Evolutionary conservation across 2,888 invertebrate genomes (phyloP).

Genomic region (Agonopterix heracliana): DNA sequence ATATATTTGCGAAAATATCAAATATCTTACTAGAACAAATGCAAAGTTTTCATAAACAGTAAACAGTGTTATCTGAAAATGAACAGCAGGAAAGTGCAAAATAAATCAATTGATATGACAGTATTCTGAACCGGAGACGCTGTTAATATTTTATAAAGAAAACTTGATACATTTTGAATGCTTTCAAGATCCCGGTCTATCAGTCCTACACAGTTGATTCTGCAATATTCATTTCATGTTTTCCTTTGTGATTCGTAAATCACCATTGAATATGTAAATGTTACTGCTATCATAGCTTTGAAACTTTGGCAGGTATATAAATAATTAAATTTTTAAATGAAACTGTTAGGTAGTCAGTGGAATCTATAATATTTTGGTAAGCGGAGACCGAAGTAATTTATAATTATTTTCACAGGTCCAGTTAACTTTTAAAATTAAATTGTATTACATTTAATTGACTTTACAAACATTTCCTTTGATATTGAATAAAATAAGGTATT

Average conservation of each 20-base stretch:
- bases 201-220: neutral
- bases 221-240: neutral
- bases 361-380: neutral
- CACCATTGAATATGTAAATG: constrained; percentile 2
- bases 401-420: neutral
- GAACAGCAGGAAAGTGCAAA: neutral
- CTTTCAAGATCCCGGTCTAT: neutral
- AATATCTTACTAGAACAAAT: neutral
- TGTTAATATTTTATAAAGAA: constrained; percentile 1
- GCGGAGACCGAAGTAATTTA: neutral
- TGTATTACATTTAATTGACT: too few relatives aligned
- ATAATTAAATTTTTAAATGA: neutral
- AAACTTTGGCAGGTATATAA: neutral
- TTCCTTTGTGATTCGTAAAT: constrained; percentile 1
- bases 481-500: too few relatives aligned
- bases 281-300: neutral
- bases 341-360: neutral
- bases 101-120: neutral
- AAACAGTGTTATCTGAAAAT: too few relatives aligned
- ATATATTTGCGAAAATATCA: neutral
- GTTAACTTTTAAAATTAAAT: neutral
- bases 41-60: too few relatives aligned
- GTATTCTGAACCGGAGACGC: neutral
- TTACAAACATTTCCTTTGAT: neutral
- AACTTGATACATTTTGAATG: neutral